These are phyloP conservation scores for Nothoprocta perdicaria DNA, from an alignment of 2,113 vertebrate genomes.

Conservation along the genomic window DNA sequence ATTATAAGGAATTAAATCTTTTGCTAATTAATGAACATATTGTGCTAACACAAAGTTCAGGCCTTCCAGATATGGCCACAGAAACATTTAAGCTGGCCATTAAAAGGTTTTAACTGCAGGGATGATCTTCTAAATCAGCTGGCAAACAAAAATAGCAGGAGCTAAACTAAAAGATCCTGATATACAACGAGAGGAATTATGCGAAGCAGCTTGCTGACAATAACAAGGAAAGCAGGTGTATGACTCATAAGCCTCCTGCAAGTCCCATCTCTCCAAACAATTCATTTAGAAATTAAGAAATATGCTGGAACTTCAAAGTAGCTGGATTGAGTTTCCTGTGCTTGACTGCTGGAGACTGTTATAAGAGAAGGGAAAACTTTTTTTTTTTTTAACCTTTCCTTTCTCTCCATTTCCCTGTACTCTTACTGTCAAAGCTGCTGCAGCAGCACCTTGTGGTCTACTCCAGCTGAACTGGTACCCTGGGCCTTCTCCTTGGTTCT, in stretches of 20 bases:
- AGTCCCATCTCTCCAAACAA: neutral
- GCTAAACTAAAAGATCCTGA: neutral
- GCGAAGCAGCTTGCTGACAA: neutral
- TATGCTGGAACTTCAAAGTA: neutral
- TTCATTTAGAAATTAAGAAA: neutral
- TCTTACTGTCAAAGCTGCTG: neutral
- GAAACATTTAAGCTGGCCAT: neutral
- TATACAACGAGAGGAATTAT: neutral
- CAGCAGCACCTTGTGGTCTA: neutral
- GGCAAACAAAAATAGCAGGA: neutral
- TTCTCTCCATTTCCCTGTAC: neutral
- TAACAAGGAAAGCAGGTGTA: neutral
- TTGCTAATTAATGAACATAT: neutral
- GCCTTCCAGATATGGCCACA: neutral
- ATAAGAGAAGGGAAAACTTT: neutral
- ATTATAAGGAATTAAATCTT: neutral
- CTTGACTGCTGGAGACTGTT: neutral
- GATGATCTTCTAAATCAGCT: neutral
- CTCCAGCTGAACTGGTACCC: neutral
- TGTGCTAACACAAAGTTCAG: neutral
- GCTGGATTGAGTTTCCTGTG: neutral
- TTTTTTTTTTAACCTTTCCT: neutral
- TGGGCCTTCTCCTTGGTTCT: neutral
- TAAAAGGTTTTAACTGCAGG: neutral
- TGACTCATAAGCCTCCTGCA: neutral